Evolutionary conservation across 92 coral and sea anemone genomes (phyloP).

Genomic region (Desmophyllum pertusum): DNA sequence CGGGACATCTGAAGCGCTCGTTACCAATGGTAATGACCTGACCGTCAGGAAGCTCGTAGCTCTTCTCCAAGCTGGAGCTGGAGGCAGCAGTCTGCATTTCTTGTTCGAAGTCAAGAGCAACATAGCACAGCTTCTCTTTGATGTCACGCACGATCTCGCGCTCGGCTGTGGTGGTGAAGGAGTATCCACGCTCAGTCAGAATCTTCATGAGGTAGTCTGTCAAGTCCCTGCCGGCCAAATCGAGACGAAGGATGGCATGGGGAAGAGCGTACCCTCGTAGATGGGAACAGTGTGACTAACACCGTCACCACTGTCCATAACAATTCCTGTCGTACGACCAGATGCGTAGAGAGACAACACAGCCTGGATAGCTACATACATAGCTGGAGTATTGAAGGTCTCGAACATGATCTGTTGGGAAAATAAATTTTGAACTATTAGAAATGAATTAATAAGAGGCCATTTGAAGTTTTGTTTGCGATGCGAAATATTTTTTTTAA

Average conservation of each 20-base stretch:
- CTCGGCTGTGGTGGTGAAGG: constrained; percentile 85
- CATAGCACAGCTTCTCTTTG: constrained; percentile 91
- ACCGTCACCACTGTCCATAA: constrained; percentile 93
- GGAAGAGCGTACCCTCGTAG: constrained; percentile 92
- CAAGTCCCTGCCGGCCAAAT: constrained; percentile 83
- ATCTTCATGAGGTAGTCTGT: constrained; percentile 93
- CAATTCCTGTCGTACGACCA: constrained; percentile 95
- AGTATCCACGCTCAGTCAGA: constrained; percentile 85
- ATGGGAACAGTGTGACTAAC: constrained; percentile 93
- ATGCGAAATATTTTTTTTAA: too few relatives aligned
- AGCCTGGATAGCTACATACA: constrained; percentile 93
- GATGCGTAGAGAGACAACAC: constrained; percentile 94
- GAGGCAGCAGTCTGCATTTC: constrained; percentile 93
- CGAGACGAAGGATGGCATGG: constrained; percentile 88
- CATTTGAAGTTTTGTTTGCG: too few relatives aligned
- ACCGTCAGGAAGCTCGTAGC: constrained; percentile 95
- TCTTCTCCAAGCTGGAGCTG: constrained; percentile 93
- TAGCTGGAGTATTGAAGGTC: constrained; percentile 92
- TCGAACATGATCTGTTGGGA: constrained; percentile 84
- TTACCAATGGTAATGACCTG: constrained; percentile 97
- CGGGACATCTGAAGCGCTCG: constrained; percentile 92
- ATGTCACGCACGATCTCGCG: constrained; percentile 98
- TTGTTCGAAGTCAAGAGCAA: constrained; percentile 93
- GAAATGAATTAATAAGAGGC: neutral
- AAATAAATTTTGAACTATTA: neutral